Evolutionary conservation across 2,888 invertebrate genomes (phyloP), one percentile per base, ranked within the genome.

Genomic region (Platycheirus albimanus): DNA sequence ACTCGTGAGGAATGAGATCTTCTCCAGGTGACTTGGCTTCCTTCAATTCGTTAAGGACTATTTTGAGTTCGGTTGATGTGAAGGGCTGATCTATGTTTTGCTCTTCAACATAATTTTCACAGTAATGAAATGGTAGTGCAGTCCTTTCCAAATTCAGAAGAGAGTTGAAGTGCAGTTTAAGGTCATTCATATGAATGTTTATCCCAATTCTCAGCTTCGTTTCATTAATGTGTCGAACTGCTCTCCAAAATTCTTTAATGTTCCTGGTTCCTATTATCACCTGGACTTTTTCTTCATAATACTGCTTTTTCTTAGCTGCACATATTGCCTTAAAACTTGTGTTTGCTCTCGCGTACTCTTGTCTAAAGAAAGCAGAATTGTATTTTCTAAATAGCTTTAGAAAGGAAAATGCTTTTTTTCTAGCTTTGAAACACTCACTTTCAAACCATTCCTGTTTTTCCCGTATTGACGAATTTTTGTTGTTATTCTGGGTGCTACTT

Each of bases 401-500:
- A 45, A 45, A 45, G 7, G 43, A 15, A 10, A 43, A 43, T 15
- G 10, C 43, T 19, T 43, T 43, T n/a, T n/a, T 17, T 19, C 43
- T 17, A 15, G 43, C 43, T 43, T 17, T 8, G 10, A 45, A 10
- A 45, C 43, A 45, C 10, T 45, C 43, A 10, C 4, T 17, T 1
- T 45, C 43, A 19, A 45, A 45, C 43, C 43, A 45, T 45, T 45
- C 2, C 13, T 45, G 43, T 45, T 45, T 45, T 45, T 10, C 10
- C 17, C 17, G 19, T 4, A 45, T 10, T 45, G 1, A 17, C 3
- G 8, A 3, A 11, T 1, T 3, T 41, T 19, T 8, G 17, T 4
- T 7, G 0, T 0, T 11, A 19, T 45, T 5, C 10, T 17, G 10
- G 19, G 43, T 10, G 19, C 43, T 45, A 17, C 10, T 45, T 17